Conservation (phyloP, 2,797 vertebrate genomes). For the Sebastes hubbsi region DNA sequence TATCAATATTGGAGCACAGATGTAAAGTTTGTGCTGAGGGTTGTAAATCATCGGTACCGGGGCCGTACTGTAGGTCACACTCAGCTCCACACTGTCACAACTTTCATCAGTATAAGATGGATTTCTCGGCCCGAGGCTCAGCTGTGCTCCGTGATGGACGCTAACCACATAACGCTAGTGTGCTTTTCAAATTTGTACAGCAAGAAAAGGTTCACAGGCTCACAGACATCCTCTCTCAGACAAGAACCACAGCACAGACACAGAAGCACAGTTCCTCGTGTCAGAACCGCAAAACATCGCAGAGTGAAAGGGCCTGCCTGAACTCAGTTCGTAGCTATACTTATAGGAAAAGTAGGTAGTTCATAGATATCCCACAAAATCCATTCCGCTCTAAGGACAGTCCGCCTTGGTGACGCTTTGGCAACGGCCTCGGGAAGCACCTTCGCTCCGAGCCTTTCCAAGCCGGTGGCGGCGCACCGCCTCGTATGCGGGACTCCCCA, state of each 20-base stretch:
- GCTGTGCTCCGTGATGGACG: neutral
- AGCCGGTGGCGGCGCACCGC: too few relatives aligned
- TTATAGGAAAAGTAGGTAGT: too few relatives aligned
- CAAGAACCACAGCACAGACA: neutral
- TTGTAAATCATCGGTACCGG: neutral
- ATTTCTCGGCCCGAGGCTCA: neutral
- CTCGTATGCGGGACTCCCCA: accelerated
- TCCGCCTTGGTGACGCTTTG: too few relatives aligned
- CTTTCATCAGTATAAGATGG: neutral
- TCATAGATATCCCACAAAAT: too few relatives aligned
- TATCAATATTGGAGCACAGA: neutral
- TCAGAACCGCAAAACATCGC: neutral
- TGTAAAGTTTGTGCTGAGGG: neutral
- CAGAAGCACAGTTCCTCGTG: neutral
- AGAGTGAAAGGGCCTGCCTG: too few relatives aligned
- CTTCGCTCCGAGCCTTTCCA: too few relatives aligned
- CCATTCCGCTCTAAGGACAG: too few relatives aligned
- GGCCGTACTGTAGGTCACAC: neutral
- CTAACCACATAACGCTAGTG: too few relatives aligned
- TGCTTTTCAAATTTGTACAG: too few relatives aligned
- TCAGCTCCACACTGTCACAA: neutral
- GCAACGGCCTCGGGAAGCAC: too few relatives aligned
- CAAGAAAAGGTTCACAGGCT: neutral
- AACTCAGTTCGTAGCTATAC: too few relatives aligned
- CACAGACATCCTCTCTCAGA: neutral